Evolutionary conservation across 2,888 invertebrate species (phyloP).

Genomic region (Heliconius aoede): DNA sequence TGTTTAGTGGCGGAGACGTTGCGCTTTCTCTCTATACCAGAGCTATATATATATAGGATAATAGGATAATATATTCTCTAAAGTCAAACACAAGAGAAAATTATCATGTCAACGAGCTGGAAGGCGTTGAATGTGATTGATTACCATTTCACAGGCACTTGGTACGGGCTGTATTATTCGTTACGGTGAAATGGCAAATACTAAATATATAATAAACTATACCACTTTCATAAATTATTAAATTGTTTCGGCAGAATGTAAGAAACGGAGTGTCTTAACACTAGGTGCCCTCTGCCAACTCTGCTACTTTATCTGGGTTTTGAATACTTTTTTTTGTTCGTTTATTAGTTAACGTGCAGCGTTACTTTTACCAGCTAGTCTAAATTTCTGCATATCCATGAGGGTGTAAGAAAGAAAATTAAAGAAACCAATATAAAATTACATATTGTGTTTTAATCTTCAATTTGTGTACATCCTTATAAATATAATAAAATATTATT

Average conservation of each 20-base stretch:
- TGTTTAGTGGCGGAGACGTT: too few species aligned
- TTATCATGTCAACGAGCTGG: slow-evolving; percentile 56
- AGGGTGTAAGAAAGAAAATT: background rate
- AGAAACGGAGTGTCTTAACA: background rate
- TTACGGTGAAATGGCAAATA: slow-evolving; percentile 30
- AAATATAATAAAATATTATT: background rate
- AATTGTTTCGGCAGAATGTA: background rate
- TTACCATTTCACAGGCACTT: slow-evolving; percentile 49
- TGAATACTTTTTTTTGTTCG: background rate
- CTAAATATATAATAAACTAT: slow-evolving; percentile 1
- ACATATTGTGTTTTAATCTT: background rate
- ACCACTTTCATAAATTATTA: background rate
- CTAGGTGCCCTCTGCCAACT: too few species aligned
- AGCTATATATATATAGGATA: too few species aligned
- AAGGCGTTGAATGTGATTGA: slow-evolving; percentile 59
- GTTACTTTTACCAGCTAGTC: too few species aligned
- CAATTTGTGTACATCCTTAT: background rate
- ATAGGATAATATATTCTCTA: slow-evolving; percentile 43
- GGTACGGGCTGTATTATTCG: slow-evolving; percentile 36
- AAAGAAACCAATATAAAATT: background rate
- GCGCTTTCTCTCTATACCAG: too few species aligned
- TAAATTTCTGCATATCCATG: background rate
- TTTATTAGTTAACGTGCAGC: too few species aligned
- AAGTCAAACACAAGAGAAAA: slow-evolving; percentile 55
- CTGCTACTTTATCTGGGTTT: background rate